A percentile compares a stretch with the other conserved stretches of the same genome.
Evolutionary conservation across 2,888 invertebrate genomes (phyloP).

Genomic region (Nesidiocoris tenuis): DNA sequence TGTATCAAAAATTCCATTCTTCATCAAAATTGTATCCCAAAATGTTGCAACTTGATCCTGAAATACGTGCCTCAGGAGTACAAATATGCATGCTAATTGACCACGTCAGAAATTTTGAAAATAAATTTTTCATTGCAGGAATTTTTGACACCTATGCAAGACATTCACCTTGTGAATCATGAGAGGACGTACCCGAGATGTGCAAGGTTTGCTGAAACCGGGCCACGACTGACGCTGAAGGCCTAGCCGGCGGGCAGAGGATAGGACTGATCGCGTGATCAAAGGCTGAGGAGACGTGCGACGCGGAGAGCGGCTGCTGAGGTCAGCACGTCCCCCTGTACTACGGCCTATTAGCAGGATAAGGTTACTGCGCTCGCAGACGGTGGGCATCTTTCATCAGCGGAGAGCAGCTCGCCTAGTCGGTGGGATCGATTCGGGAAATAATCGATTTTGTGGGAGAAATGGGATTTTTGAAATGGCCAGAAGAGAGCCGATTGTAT

Average conservation of each 20-base stretch:
- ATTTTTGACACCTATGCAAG: too few relatives aligned
- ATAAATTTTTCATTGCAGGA: too few relatives aligned
- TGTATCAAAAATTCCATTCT: too few relatives aligned
- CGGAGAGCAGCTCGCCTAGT: background rate
- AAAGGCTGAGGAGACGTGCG: background rate
- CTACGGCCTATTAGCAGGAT: background rate
- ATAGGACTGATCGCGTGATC: background rate
- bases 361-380: background rate
- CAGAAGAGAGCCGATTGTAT: too few relatives aligned
- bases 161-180: background rate
- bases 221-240: background rate
- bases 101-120: too few relatives aligned
- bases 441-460: too few relatives aligned
- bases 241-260: background rate
- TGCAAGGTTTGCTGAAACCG: background rate
- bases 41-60: too few relatives aligned
- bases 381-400: too few relatives aligned
- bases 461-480: too few relatives aligned
- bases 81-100: too few relatives aligned
- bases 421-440: background rate
- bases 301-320: background rate
- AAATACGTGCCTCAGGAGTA: too few relatives aligned
- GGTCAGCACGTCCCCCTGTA: background rate
- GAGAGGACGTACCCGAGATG: background rate
- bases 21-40: too few relatives aligned